Percentiles rank a stretch among this genome's conserved stretches.
These are phyloP conservation scores for Lithodes maja DNA, from an alignment of 2,888 invertebrate species.

Conservation along the genomic window DNA sequence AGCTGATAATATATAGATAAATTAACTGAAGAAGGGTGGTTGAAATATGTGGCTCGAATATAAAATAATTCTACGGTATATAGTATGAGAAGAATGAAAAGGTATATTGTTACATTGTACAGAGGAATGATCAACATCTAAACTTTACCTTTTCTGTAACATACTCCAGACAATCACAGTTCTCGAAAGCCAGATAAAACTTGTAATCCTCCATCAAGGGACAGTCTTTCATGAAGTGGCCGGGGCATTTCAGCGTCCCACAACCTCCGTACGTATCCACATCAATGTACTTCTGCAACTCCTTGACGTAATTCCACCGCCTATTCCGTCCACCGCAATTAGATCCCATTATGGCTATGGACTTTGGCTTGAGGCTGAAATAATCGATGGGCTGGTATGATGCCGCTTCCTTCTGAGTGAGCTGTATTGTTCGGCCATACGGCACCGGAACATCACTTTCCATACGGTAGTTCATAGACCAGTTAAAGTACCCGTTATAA, in stretches of 20 bases:
- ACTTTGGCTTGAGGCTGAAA: slow-evolving; percentile 68
- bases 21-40: not conserved
- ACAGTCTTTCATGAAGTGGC: slow-evolving; percentile 81
- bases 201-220: slow-evolving; percentile 78
- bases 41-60: not conserved
- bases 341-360: slow-evolving; percentile 72
- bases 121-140: no score
- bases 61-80: no score
- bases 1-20: not conserved
- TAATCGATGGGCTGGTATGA: slow-evolving; percentile 40
- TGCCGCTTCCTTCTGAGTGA: slow-evolving; percentile 33
- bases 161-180: slow-evolving; percentile 82
- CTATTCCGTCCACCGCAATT: slow-evolving; percentile 73
- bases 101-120: no score
- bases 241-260: slow-evolving; percentile 74
- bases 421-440: slow-evolving; percentile 73
- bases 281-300: slow-evolving; percentile 73
- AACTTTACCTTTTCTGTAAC: slow-evolving; percentile 80
- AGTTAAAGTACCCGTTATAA: slow-evolving; percentile 80
- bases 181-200: slow-evolving; percentile 84
- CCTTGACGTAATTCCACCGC: slow-evolving; percentile 73
- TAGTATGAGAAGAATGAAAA: no score
- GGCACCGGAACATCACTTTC: slow-evolving; percentile 75
- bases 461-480: slow-evolving; percentile 77
- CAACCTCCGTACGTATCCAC: slow-evolving; percentile 74